Evolutionary conservation across 2,888 invertebrate species (phyloP).

Genomic region (Neuroscelio doddi): DNA sequence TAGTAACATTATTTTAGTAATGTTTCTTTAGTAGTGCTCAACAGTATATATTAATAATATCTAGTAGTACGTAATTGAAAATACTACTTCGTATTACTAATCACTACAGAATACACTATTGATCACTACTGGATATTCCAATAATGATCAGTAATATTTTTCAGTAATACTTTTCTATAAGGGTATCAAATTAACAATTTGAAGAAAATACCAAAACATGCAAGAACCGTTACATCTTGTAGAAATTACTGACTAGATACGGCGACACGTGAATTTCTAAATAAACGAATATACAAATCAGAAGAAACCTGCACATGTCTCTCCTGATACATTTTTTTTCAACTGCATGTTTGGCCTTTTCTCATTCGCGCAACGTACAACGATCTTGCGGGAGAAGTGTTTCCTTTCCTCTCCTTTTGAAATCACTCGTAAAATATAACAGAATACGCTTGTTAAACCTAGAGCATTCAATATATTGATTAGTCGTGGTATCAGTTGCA

Average conservation of each 20-base stretch:
- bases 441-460: constrained; percentile 26
- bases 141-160: too few species aligned
- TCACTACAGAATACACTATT: too few species aligned
- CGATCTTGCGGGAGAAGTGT: constrained; percentile 13
- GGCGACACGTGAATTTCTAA: constrained; percentile 20
- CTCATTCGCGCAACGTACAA: constrained; percentile 15
- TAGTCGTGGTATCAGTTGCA: constrained; percentile 25
- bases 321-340: constrained; percentile 5
- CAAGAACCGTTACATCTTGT: constrained; percentile 11
- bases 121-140: too few species aligned
- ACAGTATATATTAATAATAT: too few species aligned
- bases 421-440: constrained; percentile 6
- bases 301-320: not conserved
- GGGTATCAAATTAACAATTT: too few species aligned
- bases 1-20: too few species aligned
- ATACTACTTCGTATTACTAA: too few species aligned
- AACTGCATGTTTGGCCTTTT: constrained; percentile 29
- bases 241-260: constrained; percentile 13
- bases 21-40: too few species aligned
- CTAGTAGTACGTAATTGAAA: too few species aligned
- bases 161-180: too few species aligned
- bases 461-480: constrained; percentile 21
- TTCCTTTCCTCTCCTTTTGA: constrained; percentile 23
- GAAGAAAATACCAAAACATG: constrained; percentile 28
- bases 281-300: constrained; percentile 7